Evolutionary conservation across 2,888 invertebrate species (phyloP), one percentile per base, ranked within the genome.

Genomic region (Melinopterus prodromus): DNA sequence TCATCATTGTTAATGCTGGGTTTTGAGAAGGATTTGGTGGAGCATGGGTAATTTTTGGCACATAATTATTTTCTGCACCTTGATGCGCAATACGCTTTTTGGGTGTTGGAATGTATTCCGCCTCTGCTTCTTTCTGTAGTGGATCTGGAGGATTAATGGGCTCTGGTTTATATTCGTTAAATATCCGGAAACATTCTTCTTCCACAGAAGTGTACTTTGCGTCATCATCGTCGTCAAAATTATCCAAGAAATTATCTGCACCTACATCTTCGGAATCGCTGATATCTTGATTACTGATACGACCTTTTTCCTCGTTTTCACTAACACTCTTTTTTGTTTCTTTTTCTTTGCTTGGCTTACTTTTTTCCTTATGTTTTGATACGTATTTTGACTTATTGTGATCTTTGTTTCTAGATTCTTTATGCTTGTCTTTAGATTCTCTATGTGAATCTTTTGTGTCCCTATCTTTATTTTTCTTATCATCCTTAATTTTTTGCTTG

Each of bases 141-240:
- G 69, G 53, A 35, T 76, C 77, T 2, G 70, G 75, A 9, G 16
- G 71, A 38, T 80, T 75, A 9, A 78, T 75, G 9, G 72, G 76
- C 75, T 82, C 81, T n/a, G 80, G 83, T 76, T 93, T 92, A 89
- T 94, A 93, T 89, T 96, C 95, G 89, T 96, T 95, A 89, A 96
- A 97, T 85, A 97, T 97, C 90, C 92, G 94, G 86, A 95, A 93
- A 88, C 97, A 97, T 89, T 97, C 96, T 84, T 95, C 93, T 86
- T 94, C 93, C 81, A 96, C 93, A 74, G 86, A 84, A 83, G 94
- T 93, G 82, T 93, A 79, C 69, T 80, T 78, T 77, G 77, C 15
- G 70, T 81, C 81, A 74, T 82, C 78, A 7, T 82, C 80, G 77
- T 82, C 84, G 69, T 80, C 79, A 53, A 53, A 53, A 53, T 53